Evolutionary conservation across 1,140 invertebrate species (phyloP), one percentile per base, ranked within the genome.

Genomic region (Latrodectus geometricus): DNA sequence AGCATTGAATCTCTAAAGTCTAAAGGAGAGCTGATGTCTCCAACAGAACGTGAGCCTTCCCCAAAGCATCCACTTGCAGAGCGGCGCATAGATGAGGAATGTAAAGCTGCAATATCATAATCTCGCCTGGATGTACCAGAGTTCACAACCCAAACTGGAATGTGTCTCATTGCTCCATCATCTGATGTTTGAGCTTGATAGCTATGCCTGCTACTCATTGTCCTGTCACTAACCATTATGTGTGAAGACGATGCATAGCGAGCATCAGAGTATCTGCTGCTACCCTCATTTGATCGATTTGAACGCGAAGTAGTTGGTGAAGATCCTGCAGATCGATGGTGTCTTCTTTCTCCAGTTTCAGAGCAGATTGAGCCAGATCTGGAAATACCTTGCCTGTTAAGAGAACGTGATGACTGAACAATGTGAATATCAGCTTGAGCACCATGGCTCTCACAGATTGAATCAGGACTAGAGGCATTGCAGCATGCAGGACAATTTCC

Each of bases 341-440:
- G 74, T 20, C 87, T n/a, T 4, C 88, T 68, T 54, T 89, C 88
- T 56, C 88, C 88, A 49, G 88, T 89, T 79, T 89, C 88, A 15
- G 88, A 89, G 77, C 88, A 89, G 5, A 89, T 83, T 8, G 88
- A 89, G 17, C 80, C 88, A 61, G 88, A 89, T 54, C 88, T n/a
- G n/a, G 86, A 87, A 69, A 87, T 86, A 4, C 84, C 66, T 50
- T 66, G 77, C 72, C n/a, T 68, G 21, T 74, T 80, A 11, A 88
- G 61, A 54, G 54, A 69, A 56, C 56, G 50, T 49, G 87, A 68
- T n/a, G 75, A 78, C 54, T 86, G 75, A 49, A 86, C 54, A 48
- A 21, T 49, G 20, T 72, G 86, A 76, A 74, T 20, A 7, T 75
- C 75, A 21, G 66, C 50, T 5, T 66, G 74, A 48, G 66, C 48